Evolutionary conservation across 2,888 invertebrate species (phyloP).

Genomic region (Campoletis raptor): DNA sequence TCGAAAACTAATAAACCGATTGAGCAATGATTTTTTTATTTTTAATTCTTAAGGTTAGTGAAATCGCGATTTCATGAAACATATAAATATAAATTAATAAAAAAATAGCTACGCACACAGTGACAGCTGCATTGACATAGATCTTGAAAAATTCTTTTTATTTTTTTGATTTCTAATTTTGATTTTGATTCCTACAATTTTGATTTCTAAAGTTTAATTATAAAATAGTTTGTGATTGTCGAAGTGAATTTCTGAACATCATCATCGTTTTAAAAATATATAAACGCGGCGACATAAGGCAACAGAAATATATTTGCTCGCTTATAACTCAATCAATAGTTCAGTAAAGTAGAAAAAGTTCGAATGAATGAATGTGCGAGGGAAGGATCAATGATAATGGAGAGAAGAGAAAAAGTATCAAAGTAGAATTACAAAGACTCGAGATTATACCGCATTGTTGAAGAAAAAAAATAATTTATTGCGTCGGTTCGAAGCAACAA

Average conservation of each 20-base stretch:
- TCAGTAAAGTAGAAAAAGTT: background rate
- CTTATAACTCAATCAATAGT: constrained; percentile 8
- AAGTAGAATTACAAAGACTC: constrained; percentile 22
- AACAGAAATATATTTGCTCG: background rate
- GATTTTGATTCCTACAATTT: no score
- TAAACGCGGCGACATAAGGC: background rate
- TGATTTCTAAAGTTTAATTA: background rate
- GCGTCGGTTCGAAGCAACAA: constrained; percentile 7
- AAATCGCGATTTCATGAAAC: no score
- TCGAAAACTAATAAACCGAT: no score
- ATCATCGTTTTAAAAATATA: background rate
- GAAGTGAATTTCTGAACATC: background rate
- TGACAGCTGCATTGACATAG: no score
- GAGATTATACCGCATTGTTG: constrained; percentile 30
- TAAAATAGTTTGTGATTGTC: background rate
- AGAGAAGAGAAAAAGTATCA: constrained; percentile 3
- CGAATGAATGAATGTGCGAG: background rate
- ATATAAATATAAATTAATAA: no score
- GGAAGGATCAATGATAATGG: constrained; percentile 18
- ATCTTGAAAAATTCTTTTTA: no score
- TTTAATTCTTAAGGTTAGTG: no score
- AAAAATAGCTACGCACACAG: no score
- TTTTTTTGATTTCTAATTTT: background rate
- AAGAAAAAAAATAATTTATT: constrained; percentile 60
- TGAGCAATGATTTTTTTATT: no score